These are phyloP conservation scores for Neomonachus schauinslandi DNA, from an alignment of 2,113 vertebrate genomes.

Conservation along the genomic window DNA sequence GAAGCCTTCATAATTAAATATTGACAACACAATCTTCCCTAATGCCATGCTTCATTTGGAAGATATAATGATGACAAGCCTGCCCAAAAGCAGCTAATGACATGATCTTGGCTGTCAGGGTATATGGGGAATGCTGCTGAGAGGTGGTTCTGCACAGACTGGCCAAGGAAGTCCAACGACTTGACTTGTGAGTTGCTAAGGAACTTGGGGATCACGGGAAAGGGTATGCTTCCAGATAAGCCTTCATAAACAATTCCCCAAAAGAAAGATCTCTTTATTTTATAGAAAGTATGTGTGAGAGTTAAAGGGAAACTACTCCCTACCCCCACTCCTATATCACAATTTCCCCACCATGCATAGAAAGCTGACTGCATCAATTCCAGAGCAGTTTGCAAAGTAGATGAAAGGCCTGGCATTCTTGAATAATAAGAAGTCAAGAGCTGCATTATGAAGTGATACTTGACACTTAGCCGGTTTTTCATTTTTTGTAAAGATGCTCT, in stretches of 20 bases:
- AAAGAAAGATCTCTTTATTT: conserved; percentile 29
- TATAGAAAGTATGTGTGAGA: not conserved
- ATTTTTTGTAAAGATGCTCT: conserved; percentile 60
- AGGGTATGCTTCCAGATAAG: not conserved
- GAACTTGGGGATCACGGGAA: conserved; percentile 23
- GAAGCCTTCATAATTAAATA: not conserved
- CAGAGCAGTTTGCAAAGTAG: conserved; percentile 22
- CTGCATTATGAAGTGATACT: conserved; percentile 61
- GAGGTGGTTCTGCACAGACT: not conserved
- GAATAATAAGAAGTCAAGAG: conserved; percentile 56
- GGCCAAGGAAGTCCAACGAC: not conserved
- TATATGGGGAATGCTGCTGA: not conserved
- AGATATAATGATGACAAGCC: not conserved
- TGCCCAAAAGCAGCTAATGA: not conserved
- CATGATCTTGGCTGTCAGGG: not conserved
- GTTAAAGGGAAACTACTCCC: not conserved
- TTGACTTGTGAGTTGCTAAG: conserved; percentile 9
- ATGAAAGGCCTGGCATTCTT: conserved; percentile 35
- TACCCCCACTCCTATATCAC: not conserved
- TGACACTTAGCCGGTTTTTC: conserved; percentile 64
- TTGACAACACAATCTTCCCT: not conserved
- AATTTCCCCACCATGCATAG: not conserved
- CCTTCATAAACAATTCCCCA: not conserved
- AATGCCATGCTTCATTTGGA: not conserved
- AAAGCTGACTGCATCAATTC: conserved; percentile 40